Base-by-base conservation (phyloP, 2,797 vertebrate species). In the Myotis vivesi region DNA sequence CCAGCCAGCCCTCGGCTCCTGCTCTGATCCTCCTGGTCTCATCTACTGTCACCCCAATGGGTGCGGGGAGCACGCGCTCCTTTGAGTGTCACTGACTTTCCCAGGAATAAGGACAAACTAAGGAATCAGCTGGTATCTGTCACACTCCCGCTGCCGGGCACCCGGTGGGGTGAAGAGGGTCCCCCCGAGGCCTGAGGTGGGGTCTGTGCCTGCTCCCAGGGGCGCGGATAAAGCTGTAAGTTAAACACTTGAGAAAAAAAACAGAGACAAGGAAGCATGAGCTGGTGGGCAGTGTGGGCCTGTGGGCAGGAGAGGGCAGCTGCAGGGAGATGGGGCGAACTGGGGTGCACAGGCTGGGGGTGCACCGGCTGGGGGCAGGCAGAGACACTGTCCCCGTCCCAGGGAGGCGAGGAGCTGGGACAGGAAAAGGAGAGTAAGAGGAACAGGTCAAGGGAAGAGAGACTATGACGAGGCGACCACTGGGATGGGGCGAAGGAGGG, bases 81-180 rank as follows among this genome's bases (percentile, higher is more conserved):
- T 90, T 22, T 19, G 22, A 28, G 59, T 16, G n/a, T 6, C 19
- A 55, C 8, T 6, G 23, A 57, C 15, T n/a, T 25, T 20, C 85
- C 68, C 71, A 57, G 66, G 64, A 90, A 64, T 16, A 15, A 87
- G 81, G 38, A 33, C 33, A 41, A 53, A 1, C 4, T 28, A 25
- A 0, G 7, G 5, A 38, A 12, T 2, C 6, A 5, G 49, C 36
- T 0, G 25, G 16, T 2, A 1, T 3, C 44, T 28, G 16, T 12
- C 36, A 8, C 12, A 12, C 10, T 30, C 17, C 30, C 0, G 1
- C 23, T 9, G 33, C 41, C 20, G 6, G 46, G 12, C 75, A 76
- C 25, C 69, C 5, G 28, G 57, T 2, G 25, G 22, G 57, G 25
- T 59, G 57, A 9, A 23, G n/a, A 20, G 2, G 25, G 25, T 0